Conservation (phyloP, 1,140 invertebrate genomes). For the Frieseomelitta varia region DNA sequence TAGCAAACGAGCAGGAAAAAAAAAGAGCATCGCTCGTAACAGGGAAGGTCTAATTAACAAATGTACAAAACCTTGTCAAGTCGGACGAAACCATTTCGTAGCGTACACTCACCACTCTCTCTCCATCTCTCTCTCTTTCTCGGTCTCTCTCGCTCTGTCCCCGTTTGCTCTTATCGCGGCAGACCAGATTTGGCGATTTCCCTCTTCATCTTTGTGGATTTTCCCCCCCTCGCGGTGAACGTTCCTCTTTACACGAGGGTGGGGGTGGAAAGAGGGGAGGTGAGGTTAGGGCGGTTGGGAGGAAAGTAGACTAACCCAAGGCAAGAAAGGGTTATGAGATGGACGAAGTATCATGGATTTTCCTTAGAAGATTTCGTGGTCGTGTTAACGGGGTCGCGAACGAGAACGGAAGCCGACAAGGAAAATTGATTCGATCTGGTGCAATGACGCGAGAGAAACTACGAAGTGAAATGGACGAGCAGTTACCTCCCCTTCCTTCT, state of each 20-base stretch:
- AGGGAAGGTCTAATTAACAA: slow-evolving; percentile 43
- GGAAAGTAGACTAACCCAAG: neutral
- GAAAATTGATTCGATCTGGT: slow-evolving; percentile 63
- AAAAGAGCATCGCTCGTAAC: slow-evolving; percentile 32
- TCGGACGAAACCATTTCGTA: slow-evolving; percentile 38
- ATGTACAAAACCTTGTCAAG: slow-evolving; percentile 50
- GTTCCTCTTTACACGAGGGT: neutral
- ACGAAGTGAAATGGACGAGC: slow-evolving; percentile 52
- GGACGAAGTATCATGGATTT: slow-evolving; percentile 35
- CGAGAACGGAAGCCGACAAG: slow-evolving; percentile 53
- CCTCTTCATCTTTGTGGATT: too few relatives aligned
- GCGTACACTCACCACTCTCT: neutral
- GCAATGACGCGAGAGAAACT: slow-evolving; percentile 65
- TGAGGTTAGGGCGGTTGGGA: rapidly evolving
- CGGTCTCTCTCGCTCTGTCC: neutral
- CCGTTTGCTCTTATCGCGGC: slow-evolving; percentile 22
- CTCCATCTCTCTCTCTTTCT: neutral
- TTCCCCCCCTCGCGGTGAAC: neutral
- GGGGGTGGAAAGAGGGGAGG: neutral
- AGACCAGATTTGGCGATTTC: slow-evolving; percentile 38
- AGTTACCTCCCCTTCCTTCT: neutral
- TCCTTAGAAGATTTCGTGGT: slow-evolving; percentile 33
- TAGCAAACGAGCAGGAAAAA: slow-evolving; percentile 37
- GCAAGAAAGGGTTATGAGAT: slow-evolving; percentile 21
- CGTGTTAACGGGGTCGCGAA: slow-evolving; percentile 42